Evolutionary conservation across 2,888 invertebrate genomes (phyloP), one percentile per base, ranked within the genome.

Genomic region (Drosophila rellima): DNA sequence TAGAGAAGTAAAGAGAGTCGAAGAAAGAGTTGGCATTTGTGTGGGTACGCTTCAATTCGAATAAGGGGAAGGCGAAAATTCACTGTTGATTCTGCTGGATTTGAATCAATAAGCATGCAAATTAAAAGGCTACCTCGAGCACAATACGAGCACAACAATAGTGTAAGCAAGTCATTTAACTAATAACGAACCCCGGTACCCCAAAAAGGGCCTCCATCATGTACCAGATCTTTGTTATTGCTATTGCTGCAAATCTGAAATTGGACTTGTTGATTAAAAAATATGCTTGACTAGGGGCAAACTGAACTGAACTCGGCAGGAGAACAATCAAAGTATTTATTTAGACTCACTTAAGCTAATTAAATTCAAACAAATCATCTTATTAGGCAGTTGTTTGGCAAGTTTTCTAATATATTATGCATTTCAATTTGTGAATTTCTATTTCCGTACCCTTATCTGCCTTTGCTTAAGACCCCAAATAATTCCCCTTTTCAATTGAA

Each of bases 81-180:
- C 69, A 74, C 84, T 87, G 87, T 80, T 75, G 60, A 48, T 57
- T 51, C 18, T 57, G 39, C 37, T 40, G 47, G n/a, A 51, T 55
- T 52, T 64, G 72, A 85, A 74, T 83, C 83, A 85, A 82, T 72
- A 45, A 72, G 37, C 73, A 65, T 54, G 68, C 73, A 76, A 87
- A 86, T 78, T 66, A 69, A 78, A 82, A 68, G 66, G 68, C 82
- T 62, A 45, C 71, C 69, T 64, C 62, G 51, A 55, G 40, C 55
- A 45, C 54, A 37, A 55, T 47, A 45, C 20, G 29, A 37, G 17
- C 37, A 37, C 37, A 57, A 59, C 61, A 72, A 55, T 70, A 59
- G 42, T 60, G 44, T 37, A 57, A 62, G 56, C 68, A 69, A 71
- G 71, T 76, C 77, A 69, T 71, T 80, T 66, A 86, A 61, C 75